Percentiles rank a stretch among this genome's conserved stretches.
These are phyloP conservation scores for Aphelocoma coerulescens DNA, from an alignment of 2,113 vertebrate species.

Conservation along the genomic window DNA sequence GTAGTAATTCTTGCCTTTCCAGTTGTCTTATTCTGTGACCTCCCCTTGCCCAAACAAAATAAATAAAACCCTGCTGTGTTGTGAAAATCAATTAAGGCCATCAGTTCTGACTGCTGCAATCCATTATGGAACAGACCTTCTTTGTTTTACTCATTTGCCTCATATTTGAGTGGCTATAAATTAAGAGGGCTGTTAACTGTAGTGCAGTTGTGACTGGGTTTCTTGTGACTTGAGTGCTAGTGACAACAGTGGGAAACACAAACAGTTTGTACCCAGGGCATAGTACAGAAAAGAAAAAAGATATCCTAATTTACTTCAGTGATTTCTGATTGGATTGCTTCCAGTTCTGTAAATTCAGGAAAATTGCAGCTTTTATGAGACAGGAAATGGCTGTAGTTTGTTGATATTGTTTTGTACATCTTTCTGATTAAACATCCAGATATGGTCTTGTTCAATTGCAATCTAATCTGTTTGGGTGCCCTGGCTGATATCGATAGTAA, in stretches of 20 bases:
- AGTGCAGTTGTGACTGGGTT: background rate
- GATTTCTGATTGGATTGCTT: background rate
- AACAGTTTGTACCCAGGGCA: background rate
- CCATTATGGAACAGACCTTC: background rate
- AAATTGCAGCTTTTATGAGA: background rate
- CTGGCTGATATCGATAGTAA: background rate
- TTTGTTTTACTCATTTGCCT: background rate
- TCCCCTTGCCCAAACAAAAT: background rate
- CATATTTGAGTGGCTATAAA: background rate
- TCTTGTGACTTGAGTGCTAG: background rate
- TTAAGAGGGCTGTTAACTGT: background rate
- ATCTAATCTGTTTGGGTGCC: background rate
- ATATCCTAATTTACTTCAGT: background rate
- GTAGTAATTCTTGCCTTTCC: background rate
- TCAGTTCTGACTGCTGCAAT: background rate
- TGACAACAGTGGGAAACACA: background rate
- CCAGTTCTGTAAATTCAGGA: background rate
- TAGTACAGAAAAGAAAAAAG: background rate
- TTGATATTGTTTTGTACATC: background rate
- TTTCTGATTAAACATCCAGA: background rate
- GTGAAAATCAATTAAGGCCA: background rate
- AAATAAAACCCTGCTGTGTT: background rate
- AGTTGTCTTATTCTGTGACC: background rate
- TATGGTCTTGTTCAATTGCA: background rate
- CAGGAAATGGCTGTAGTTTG: background rate